Evolutionary conservation across 2,797 vertebrate genomes (phyloP).

Genomic region (Hypotaenidia okinawae): DNA sequence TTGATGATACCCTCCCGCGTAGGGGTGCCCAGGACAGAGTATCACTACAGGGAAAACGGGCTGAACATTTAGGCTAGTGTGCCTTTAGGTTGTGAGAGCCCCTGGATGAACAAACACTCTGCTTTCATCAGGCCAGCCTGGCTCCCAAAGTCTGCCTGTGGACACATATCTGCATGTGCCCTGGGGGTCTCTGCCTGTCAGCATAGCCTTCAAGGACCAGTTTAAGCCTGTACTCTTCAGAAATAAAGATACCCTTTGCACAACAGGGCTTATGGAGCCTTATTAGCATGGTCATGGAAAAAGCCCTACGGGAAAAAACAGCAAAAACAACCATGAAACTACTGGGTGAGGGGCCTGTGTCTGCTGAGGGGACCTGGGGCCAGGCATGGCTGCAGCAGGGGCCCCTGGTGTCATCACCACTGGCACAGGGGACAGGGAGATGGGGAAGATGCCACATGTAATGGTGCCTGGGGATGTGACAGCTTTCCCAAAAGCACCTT

Average conservation of each 20-base stretch:
- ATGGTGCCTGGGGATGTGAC: background rate
- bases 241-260: background rate
- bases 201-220: background rate
- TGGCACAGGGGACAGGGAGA: background rate
- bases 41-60: background rate
- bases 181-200: background rate
- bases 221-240: background rate
- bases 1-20: background rate
- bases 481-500: background rate
- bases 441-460: accelerated
- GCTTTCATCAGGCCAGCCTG: background rate
- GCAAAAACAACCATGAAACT: background rate
- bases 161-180: background rate
- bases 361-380: background rate
- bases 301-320: background rate
- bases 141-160: background rate
- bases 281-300: background rate
- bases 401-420: background rate
- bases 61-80: background rate
- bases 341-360: background rate
- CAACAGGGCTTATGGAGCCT: accelerated
- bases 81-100: background rate
- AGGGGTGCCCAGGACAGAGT: background rate
- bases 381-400: accelerated
- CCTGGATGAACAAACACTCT: background rate